Percentiles rank a stretch among this genome's conserved stretches.
Conservation (phyloP, 1,140 invertebrate genomes). For the Chironomus tepperi region DNA sequence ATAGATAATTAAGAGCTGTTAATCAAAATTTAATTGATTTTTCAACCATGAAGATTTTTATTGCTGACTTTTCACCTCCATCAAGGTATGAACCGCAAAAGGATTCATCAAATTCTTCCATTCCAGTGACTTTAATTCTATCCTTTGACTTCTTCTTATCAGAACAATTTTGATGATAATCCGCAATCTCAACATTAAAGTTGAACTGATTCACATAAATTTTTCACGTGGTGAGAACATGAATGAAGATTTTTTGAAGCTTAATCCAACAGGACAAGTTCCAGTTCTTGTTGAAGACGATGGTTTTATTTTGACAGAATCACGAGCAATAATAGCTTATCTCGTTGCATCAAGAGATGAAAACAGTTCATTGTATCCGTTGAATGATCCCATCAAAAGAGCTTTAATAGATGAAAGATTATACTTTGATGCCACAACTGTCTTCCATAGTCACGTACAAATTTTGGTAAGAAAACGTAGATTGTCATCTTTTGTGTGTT, state of each 20-base stretch:
- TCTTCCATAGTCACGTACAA: slow-evolving; percentile 50
- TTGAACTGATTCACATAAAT: slow-evolving; percentile 50
- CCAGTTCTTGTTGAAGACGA: slow-evolving; percentile 56
- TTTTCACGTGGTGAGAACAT: slow-evolving; percentile 53
- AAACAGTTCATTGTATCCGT: slow-evolving; percentile 50
- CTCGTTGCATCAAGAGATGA: slow-evolving; percentile 52
- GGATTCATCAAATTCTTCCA: neutral
- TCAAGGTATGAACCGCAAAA: neutral
- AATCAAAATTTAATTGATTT: neutral
- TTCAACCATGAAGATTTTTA: neutral
- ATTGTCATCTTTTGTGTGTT: neutral
- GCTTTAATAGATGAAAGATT: slow-evolving; percentile 51
- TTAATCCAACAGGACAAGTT: slow-evolving; percentile 58
- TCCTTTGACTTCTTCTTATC: slow-evolving; percentile 29
- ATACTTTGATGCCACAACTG: slow-evolving; percentile 52
- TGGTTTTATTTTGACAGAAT: slow-evolving; percentile 52
- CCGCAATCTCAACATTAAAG: slow-evolving; percentile 48
- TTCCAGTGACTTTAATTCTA: neutral
- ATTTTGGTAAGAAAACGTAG: slow-evolving; percentile 44
- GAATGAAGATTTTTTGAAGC: slow-evolving; percentile 51
- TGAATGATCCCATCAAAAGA: slow-evolving; percentile 45
- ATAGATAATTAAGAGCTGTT: too few relatives aligned
- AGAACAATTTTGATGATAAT: slow-evolving; percentile 53
- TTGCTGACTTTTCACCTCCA: neutral
- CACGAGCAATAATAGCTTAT: slow-evolving; percentile 50